Conservation (phyloP, 35 echinoderm and acorn worm genomes). For the Lytechinus variegatus region DNA sequence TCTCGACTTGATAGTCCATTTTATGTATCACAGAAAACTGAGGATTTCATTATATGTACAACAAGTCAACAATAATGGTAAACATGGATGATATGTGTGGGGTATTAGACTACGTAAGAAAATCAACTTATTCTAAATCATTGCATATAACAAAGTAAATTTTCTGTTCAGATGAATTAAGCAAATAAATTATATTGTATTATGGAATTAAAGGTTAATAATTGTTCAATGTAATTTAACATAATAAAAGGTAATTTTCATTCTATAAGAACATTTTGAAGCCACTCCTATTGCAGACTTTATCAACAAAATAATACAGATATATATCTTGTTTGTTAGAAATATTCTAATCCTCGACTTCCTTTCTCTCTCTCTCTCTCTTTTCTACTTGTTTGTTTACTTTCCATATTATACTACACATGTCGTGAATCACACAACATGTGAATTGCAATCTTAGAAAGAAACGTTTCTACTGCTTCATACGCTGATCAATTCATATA, state of each 20-base stretch:
- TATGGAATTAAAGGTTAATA: not conserved
- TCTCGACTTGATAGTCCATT: too few species aligned
- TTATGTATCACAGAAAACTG: too few species aligned
- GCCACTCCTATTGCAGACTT: slow-evolving; percentile 1
- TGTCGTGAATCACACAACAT: not conserved
- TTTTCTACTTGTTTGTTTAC: not conserved
- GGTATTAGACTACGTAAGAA: not conserved
- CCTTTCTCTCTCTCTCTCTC: not conserved
- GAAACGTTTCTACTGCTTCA: not conserved
- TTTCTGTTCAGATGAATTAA: not conserved
- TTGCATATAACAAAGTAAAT: not conserved
- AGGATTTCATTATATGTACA: too few species aligned
- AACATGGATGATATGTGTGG: not conserved
- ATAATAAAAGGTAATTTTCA: not conserved
- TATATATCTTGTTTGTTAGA: not conserved
- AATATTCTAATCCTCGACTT: not conserved
- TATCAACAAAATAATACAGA: not conserved
- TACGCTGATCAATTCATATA: not conserved
- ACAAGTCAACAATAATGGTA: not conserved
- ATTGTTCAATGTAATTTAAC: not conserved
- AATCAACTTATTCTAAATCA: not conserved
- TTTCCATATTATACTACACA: not conserved
- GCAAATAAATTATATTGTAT: not conserved
- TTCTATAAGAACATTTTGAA: not conserved
- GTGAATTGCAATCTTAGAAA: not conserved